Base-by-base conservation (phyloP, 2,113 vertebrate species). In the Platichthys flesus region DNA sequence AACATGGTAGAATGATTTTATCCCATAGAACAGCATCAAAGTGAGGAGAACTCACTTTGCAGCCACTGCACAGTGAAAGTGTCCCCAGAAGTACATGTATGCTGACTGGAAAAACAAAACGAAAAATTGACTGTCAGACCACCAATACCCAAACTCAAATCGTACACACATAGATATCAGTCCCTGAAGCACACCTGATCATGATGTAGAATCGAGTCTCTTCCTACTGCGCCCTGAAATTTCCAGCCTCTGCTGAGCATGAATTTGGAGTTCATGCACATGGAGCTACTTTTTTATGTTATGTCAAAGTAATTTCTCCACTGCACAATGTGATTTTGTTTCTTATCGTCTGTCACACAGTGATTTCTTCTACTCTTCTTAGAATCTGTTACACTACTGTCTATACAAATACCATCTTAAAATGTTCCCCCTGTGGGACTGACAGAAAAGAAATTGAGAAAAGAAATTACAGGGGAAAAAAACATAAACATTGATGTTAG, bases 341-440 rank as follows among this genome's bases (percentile, higher is more conserved):
- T 81, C 23, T 72, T 80, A 71, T 80, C 80, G 76, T 80, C 55
- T 78, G 23, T 63, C 49, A 63, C 54, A 55, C 66, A 81, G 78
- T 85, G 71, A 83, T 77, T 85, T 88, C 21, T 23, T 58, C 52
- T 71, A 60, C 62, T 40, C 37, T 24, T 78, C 68, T 65, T 74
- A 18, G 13, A 76, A 64, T 75, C 59, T 79, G 69, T 76, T 56
- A 68, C 71, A 67, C n/a, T 20, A 9, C 56, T 49, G 6, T 23
- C 56, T 47, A 31, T 57, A n/a, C 73, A 72, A 8, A 37, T 23
- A 59, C 14, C 0, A 56, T 68, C 24, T 68, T 59, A 23, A 18
- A 71, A 3, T 64, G 65, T 74, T 61, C 23, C 69, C 31, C 57
- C 47, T 51, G 0, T 40, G 40, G 26, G 35, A 23, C 23, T 49